Evolutionary conservation across 1,140 invertebrate genomes (phyloP).

Genomic region (Venturia canescens): DNA sequence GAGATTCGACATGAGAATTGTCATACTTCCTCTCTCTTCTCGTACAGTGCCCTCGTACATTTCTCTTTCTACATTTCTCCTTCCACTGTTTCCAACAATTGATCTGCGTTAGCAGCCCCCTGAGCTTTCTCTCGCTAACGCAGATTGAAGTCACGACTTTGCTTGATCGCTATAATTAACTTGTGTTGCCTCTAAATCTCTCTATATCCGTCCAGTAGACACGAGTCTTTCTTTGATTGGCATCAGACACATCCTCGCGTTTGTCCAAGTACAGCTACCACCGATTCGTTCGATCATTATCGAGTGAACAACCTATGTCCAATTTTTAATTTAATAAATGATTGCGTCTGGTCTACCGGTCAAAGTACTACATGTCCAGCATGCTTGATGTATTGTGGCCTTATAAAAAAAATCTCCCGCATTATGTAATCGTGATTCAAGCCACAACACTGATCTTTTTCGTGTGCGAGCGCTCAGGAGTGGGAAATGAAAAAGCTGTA

Average conservation of each 20-base stretch:
- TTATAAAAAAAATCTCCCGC: too few relatives aligned
- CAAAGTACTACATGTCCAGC: too few relatives aligned
- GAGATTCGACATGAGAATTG: conserved; percentile 15
- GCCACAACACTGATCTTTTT: too few relatives aligned
- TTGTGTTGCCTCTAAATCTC: conserved; percentile 34
- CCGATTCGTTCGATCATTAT: conserved; percentile 10
- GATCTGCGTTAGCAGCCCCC: not conserved
- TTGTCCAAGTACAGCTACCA: not conserved
- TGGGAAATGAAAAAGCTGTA: too few relatives aligned
- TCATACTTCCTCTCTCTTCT: conserved; percentile 5
- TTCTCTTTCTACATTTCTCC: conserved; percentile 4
- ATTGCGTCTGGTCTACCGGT: too few relatives aligned
- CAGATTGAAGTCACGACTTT: conserved; percentile 16
- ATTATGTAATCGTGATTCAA: too few relatives aligned
- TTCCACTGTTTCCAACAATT: conserved; percentile 3
- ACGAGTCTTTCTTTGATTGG: not conserved
- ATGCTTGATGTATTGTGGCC: too few relatives aligned
- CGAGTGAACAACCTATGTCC: not conserved
- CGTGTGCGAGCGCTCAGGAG: too few relatives aligned
- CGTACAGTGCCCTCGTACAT: not conserved
- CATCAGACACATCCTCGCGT: conserved; percentile 11
- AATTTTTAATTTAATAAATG: too few relatives aligned
- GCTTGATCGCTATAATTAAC: conserved; percentile 44
- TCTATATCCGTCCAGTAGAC: not conserved
- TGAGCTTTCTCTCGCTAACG: conserved; percentile 25